These are phyloP conservation scores for Carassius auratus DNA, from an alignment of 2,113 vertebrate genomes.

Conservation along the genomic window DNA sequence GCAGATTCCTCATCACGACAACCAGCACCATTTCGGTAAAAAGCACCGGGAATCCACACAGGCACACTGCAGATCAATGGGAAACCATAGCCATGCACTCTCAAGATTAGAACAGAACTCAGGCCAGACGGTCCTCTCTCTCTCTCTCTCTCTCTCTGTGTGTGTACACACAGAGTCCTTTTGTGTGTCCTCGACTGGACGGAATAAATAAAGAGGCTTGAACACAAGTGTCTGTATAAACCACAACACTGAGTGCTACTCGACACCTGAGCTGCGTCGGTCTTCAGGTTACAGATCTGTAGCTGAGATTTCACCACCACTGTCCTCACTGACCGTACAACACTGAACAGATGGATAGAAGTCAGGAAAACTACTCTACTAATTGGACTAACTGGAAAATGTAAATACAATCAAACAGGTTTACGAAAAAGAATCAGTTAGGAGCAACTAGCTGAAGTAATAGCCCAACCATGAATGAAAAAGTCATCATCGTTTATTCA, in stretches of 20 bases:
- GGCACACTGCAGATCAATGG: constrained; percentile 20
- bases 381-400: background rate
- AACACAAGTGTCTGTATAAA: constrained; percentile 24
- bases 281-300: constrained; percentile 3
- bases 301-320: background rate
- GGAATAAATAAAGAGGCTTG: background rate
- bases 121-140: background rate
- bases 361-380: background rate
- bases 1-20: background rate
- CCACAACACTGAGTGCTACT: constrained; percentile 11
- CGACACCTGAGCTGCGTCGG: background rate
- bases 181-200: background rate
- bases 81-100: constrained; percentile 39
- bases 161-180: constrained; percentile 21
- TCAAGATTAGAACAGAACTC: background rate
- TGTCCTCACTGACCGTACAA: background rate
- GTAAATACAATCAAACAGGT: background rate
- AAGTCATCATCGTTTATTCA: too few species aligned
- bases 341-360: background rate
- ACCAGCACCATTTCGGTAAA: constrained; percentile 9
- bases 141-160: too few species aligned
- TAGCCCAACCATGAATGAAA: too few species aligned
- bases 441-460: background rate
- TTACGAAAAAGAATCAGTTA: background rate
- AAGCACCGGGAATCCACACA: background rate